Evolutionary conservation across 2,113 vertebrate genomes (phyloP).

Genomic region (Helogale parvula): DNA sequence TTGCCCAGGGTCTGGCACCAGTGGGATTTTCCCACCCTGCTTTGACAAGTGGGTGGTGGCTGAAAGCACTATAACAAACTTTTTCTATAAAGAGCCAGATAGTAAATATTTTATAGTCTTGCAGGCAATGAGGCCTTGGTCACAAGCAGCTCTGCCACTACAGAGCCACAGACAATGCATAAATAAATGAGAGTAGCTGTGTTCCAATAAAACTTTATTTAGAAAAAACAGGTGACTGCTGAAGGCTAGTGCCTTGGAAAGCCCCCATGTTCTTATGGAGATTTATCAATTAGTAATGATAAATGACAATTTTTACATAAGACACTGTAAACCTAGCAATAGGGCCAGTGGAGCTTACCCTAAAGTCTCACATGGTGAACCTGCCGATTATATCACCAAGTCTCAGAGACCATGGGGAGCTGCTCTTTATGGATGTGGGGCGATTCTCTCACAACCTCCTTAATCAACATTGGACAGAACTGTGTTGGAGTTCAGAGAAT

Average conservation of each 20-base stretch:
- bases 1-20: not conserved
- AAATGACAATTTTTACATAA: not conserved
- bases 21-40: not conserved
- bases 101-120: not conserved
- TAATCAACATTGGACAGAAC: not conserved
- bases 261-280: not conserved
- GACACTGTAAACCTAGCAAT: not conserved
- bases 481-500: not conserved
- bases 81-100: not conserved
- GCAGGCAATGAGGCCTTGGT: not conserved
- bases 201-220: not conserved
- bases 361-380: not conserved
- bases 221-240: not conserved
- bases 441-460: not conserved
- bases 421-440: not conserved
- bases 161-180: rapidly evolving
- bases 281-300: not conserved
- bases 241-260: not conserved
- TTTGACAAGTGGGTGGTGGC: not conserved
- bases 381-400: not conserved
- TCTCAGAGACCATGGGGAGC: not conserved
- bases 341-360: not conserved
- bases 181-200: not conserved
- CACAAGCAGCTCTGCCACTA: not conserved
- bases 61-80: not conserved